Base-by-base conservation (phyloP, 2,113 vertebrate genomes). In the Percina caprodes region DNA sequence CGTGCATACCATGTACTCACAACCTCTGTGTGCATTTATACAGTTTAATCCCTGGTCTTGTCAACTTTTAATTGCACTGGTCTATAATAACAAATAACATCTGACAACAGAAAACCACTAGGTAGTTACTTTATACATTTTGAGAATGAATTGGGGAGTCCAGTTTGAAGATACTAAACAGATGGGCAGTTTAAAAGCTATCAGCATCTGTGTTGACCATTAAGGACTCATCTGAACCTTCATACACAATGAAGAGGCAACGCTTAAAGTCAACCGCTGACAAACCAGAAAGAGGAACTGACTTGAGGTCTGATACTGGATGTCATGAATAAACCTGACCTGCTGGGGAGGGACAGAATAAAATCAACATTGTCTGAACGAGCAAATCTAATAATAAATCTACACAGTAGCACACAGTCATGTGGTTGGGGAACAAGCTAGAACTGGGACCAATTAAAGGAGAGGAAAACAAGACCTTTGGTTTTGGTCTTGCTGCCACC, bases 401-500 rank as follows among this genome's bases (percentile, higher is more conserved):
- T 73, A 3, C 2, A 19, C 0, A 65, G 70, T 3, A 42, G 21
- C 10, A 5, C 48, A 66, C 14, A 26, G 52, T 70, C 81, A 88
- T 84, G 80, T 77, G 75, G n/a, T n/a, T n/a, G n/a, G n/a, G n/a
- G n/a, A n/a, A n/a, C n/a, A n/a, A n/a, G n/a, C n/a, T n/a, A n/a
- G n/a, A n/a, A n/a, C 12, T 14, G 23, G 24, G 16, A 67, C 26
- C 11, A 69, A 78, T 46, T 45, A n/a, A 30, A 55, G 18, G n/a
- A n/a, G n/a, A 9, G 15, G 24, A 48, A 51, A 58, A 61, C 69
- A 65, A 54, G 46, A 14, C 14, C 21, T 13, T 24, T 9, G 24
- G 39, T 59, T 39, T 42, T 74, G n/a, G 55, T n/a, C 54, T 39
- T 90, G 87, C 87, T 90, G 86, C 89, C 79, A 61, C 83, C 93